Percentiles rank a stretch among this genome's conserved stretches.
These are phyloP conservation scores for Bombus ignitus DNA, from an alignment of 1,140 invertebrate genomes.

Conservation along the genomic window DNA sequence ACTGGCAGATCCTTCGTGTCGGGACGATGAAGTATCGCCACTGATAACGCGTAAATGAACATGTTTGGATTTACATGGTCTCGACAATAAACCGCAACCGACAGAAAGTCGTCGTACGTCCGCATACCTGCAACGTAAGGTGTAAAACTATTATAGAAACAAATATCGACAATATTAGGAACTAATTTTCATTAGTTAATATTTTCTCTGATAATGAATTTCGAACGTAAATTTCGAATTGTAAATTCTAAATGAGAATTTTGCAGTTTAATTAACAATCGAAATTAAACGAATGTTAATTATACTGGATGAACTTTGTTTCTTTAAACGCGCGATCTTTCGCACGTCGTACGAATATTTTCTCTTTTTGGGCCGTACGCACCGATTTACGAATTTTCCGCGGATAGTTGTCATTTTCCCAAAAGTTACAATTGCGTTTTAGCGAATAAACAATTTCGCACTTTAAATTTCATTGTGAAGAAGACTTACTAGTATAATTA, in stretches of 20 bases:
- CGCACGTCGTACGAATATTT: too few relatives aligned
- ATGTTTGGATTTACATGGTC: conserved; percentile 90
- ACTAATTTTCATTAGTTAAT: background rate
- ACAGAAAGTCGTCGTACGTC: conserved; percentile 87
- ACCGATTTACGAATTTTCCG: too few relatives aligned
- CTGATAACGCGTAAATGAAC: conserved; percentile 90
- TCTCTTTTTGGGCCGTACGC: rapidly evolving
- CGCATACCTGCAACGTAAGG: conserved; percentile 84
- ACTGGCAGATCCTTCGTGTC: conserved; percentile 89
- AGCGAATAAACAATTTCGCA: background rate
- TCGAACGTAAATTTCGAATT: too few relatives aligned
- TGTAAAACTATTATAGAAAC: background rate
- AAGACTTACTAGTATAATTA: too few relatives aligned
- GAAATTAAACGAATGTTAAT: too few relatives aligned
- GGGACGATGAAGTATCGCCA: conserved; percentile 88
- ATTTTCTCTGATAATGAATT: too few relatives aligned
- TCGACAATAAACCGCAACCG: conserved; percentile 87
- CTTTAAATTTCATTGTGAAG: background rate
- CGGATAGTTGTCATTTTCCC: too few relatives aligned
- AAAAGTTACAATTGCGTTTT: background rate
- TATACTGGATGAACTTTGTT: too few relatives aligned
- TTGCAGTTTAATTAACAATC: too few relatives aligned
- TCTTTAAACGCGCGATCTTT: too few relatives aligned
- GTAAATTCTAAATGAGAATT: too few relatives aligned
- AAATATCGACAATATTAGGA: background rate